Evolutionary conservation across 2,797 vertebrate species (phyloP), one percentile per base, ranked within the genome.

Genomic region (Alexandromys oeconomus): DNA sequence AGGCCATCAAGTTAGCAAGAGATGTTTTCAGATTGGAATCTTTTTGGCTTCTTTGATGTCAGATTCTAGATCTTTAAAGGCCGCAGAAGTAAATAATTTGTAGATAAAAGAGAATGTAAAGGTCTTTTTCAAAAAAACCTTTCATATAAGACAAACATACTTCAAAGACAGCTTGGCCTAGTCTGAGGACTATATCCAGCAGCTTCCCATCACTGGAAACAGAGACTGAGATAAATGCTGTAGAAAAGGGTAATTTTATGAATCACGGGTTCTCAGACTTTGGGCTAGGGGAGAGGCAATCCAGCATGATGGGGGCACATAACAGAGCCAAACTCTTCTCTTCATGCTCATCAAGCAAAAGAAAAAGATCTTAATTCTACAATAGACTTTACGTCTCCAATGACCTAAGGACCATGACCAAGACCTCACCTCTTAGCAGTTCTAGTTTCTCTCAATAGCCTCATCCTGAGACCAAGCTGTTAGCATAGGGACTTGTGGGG

Each of bases 31-130:
- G 12, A 37, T 46, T 67, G 51, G 8, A 17, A 48, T 71, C 3
- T 87, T 92, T 91, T 31, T 87, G 84, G 57, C 21, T 43, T 54
- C 12, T 93, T 93, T 57, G 40, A 74, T 88, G 77, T 92, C 4
- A 43, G 67, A 93, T 79, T 95, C 54, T 67, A 93, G 34, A 29
- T 94, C 40, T 92, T 89, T 87, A 67, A 89, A 81, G 67, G n/a
- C 8, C 79, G 9, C 29, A 59, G 48, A 29, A 88, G 5, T 43
- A 86, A 88, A 13, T 27, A 76, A 92, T 76, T 91, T 81, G n/a
- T 78, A 91, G n/a, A 73, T 63, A 82, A 73, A 65, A 85, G n/a
- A 67, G 43, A 90, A 79, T 84, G 34, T 82, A 79, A 71, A 80
- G 19, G 10, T 91, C 94, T 91, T 89, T 67, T 5, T 9, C 11